Percentiles rank a stretch among this genome's conserved stretches.
Conservation (phyloP, 2,113 vertebrate genomes). For the Zonotrichia leucophrys region DNA sequence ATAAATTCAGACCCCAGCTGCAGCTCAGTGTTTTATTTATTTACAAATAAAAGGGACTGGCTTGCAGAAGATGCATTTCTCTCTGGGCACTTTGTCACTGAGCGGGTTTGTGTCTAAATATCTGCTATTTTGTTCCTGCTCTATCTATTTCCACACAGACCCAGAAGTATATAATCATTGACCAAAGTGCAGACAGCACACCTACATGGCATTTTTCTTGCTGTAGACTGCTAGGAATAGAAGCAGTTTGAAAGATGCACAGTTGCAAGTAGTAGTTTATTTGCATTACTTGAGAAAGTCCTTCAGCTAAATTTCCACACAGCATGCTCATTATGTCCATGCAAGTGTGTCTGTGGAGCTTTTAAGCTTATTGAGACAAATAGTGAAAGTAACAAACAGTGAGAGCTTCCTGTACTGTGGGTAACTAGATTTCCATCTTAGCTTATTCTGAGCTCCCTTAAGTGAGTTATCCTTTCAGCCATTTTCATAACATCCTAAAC, state of each 20-base stretch:
- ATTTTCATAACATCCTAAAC: not conserved
- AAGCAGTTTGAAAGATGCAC: conserved; percentile 29
- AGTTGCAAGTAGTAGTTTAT: not conserved
- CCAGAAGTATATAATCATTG: not conserved
- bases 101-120: not conserved
- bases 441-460: not conserved
- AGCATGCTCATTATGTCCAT: conserved; percentile 38
- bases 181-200: not conserved
- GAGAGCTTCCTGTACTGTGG: conserved; percentile 14
- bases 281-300: conserved; percentile 1
- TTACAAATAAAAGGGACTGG: not conserved
- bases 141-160: not conserved
- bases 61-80: not conserved
- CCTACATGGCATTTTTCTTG: conserved; percentile 23
- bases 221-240: not conserved
- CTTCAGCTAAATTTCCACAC: conserved; percentile 50
- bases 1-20: not conserved
- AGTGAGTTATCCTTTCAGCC: not conserved
- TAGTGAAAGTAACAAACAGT: not conserved
- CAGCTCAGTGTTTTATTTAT: not conserved
- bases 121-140: not conserved
- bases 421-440: not conserved
- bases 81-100: not conserved
- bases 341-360: conserved; percentile 40
- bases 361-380: conserved; percentile 59